Base-by-base conservation (phyloP, 2,797 vertebrate species). In the Hydrolagus colliei region DNA sequence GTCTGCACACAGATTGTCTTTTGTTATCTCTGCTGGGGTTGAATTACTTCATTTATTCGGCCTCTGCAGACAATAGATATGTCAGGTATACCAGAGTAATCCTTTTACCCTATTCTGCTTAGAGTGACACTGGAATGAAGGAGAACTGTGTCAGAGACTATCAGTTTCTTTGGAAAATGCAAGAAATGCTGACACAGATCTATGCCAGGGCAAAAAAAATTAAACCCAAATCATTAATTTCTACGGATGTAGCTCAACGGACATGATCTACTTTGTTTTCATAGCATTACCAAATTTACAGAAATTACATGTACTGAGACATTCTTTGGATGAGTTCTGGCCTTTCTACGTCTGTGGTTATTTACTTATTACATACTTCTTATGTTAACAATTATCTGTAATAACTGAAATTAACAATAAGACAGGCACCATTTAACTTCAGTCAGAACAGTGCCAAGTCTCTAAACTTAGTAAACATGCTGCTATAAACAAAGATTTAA, bases 91-190 rank as follows among this genome's bases (percentile, higher is more conserved):
- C 87, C 88, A 86, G 94, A 90, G 92, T 95, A 96, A 95, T 94
- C 92, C 94, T 90, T 92, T 94, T 92, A 91, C 90, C 89, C 88
- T 90, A 90, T 91, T 92, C 91, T 92, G 89, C 92, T 92, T 91
- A 91, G 89, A 87, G 90, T 89, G 90, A 93, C 93, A 91, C 84
- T 76, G 88, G 91, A 92, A 91, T 90, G 86, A 91, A 93, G 91
- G 91, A 90, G 91, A 90, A 87, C 87, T 90, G 90, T 90, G 16
- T 86, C 86, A 86, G 85, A 87, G 86, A 89, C 88, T 94, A 95
- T 96, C 91, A 27, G 89, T 96, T 97, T 95, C 95, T 89, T 88
- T 90, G 87, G 88, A 86, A 89, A 90, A 86, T 87, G 90, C 89
- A 89, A 77, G 90, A 90, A 91, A 91, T 79, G 92, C 89, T 88